Evolutionary conservation across 1,140 invertebrate genomes (phyloP), one percentile per base, ranked within the genome.

Genomic region (Pinna nobilis): DNA sequence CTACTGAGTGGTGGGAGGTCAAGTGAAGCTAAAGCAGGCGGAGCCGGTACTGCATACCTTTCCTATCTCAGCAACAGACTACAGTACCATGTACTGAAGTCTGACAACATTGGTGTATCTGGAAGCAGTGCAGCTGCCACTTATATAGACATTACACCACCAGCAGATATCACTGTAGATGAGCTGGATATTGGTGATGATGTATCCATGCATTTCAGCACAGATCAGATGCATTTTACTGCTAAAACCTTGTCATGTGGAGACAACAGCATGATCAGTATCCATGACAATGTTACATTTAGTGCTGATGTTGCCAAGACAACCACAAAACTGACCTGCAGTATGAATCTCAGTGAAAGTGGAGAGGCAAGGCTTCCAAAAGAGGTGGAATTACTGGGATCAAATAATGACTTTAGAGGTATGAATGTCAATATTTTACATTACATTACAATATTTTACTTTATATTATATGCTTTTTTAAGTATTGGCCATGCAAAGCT

Each of bases 391-490:
- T 67, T 85, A 13, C 71, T 78, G 4, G 84, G 82, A 53, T 73
- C 75, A 50, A 60, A 73, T 11, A 85, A 82, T 66, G 65, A 69
- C 28, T 79, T 85, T 47, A 77, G 77, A 71, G 84, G 84, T 83
- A 67, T 59, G 71, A n/a, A 20, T 53, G 51, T 3, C 18, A 5
- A 20, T 20, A 20, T 18, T 47, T 47, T 1, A 47, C 1, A 47
- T 18, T 20, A 18, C 2, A 47, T 18, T 18, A n/a, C n/a, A n/a
- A n/a, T n/a, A n/a, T n/a, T n/a, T n/a, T n/a, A n/a, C n/a, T n/a
- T n/a, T n/a, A n/a, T n/a, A n/a, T n/a, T n/a, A n/a, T n/a, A n/a
- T n/a, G n/a, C n/a, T n/a, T n/a, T n/a, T n/a, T n/a, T n/a, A n/a
- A n/a, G n/a, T n/a, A n/a, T n/a, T n/a, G n/a, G n/a, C n/a, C n/a